A percentile compares a stretch with the other conserved stretches of the same genome.
Evolutionary conservation across 2,113 vertebrate species (phyloP).

Genomic region (Corythornis madagascariensis): DNA sequence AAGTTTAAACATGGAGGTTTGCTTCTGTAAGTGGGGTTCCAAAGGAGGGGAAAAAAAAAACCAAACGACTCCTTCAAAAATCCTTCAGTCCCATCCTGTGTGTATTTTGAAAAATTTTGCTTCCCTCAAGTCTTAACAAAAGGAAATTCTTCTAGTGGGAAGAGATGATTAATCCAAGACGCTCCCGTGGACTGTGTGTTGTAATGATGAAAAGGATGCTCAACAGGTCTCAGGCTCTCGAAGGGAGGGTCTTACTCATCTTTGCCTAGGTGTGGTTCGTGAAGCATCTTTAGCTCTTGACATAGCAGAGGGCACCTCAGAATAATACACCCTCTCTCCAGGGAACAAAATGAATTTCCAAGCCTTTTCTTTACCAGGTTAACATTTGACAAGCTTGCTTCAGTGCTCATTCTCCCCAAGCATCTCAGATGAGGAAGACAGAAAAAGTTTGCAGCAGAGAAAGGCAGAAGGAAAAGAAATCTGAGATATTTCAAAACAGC

Average conservation of each 20-base stretch:
- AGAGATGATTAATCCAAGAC: background rate
- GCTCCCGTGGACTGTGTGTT: background rate
- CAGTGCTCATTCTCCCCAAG: conserved; percentile 58
- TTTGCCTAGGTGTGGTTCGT: conserved; percentile 9
- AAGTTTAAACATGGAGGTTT: conserved; percentile 63
- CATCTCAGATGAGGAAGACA: conserved; percentile 35
- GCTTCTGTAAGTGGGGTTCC: conserved; percentile 42
- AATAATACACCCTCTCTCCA: conserved; percentile 66
- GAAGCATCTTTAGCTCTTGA: conserved; percentile 66
- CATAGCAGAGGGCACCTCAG: conserved; percentile 55
- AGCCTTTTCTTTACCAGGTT: conserved; percentile 60
- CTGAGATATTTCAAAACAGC: conserved; percentile 29
- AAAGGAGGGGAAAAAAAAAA: background rate
- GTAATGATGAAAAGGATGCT: conserved; percentile 23
- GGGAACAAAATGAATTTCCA: conserved; percentile 66
- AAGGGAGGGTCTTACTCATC: conserved; percentile 12
- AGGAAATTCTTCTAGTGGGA: conserved; percentile 18
- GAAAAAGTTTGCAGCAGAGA: conserved; percentile 46
- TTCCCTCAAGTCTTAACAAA: conserved; percentile 57
- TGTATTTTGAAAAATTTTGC: conserved; percentile 52
- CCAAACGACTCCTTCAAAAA: background rate
- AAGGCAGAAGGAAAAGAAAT: conserved; percentile 36
- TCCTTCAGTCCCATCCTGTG: background rate
- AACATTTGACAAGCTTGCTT: conserved; percentile 60
- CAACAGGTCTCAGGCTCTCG: conserved; percentile 15